Evolutionary conservation across 1,140 invertebrate genomes (phyloP).

Genomic region (Cheumatopsyche charites): DNA sequence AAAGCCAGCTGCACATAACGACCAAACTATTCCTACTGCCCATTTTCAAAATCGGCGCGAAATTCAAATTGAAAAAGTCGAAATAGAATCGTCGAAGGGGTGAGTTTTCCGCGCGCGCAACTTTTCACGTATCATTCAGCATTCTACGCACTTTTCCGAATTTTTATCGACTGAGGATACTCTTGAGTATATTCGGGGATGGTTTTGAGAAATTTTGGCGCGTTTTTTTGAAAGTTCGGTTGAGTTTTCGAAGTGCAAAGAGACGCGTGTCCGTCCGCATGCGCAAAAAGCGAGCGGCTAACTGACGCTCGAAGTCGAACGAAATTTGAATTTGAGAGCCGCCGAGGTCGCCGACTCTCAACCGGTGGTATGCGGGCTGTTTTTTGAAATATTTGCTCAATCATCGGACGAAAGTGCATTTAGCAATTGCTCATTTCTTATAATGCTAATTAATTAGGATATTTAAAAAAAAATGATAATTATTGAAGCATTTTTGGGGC

Average conservation of each 20-base stretch:
- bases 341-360: constrained; percentile 21
- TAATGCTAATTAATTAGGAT: too few relatives aligned
- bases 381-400: neutral
- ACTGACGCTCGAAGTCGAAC: constrained; percentile 36
- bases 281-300: constrained; percentile 44
- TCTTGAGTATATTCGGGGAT: too few relatives aligned
- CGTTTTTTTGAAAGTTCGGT: neutral
- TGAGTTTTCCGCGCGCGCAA: neutral
- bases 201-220: neutral
- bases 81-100: neutral
- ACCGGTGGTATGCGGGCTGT: neutral
- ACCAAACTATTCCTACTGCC: constrained; percentile 22
- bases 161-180: too few relatives aligned
- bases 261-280: constrained; percentile 39
- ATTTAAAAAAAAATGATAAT: too few relatives aligned
- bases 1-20: constrained; percentile 24
- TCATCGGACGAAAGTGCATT: neutral
- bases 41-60: constrained; percentile 37
- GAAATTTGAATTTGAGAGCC: constrained; percentile 33
- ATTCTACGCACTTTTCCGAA: too few relatives aligned
- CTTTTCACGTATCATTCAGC: neutral
- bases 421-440: too few relatives aligned
- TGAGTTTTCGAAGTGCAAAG: neutral
- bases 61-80: neutral
- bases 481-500: too few relatives aligned